These are phyloP conservation scores for Lithobius niger DNA, from an alignment of 1,140 invertebrate species.

Conservation along the genomic window DNA sequence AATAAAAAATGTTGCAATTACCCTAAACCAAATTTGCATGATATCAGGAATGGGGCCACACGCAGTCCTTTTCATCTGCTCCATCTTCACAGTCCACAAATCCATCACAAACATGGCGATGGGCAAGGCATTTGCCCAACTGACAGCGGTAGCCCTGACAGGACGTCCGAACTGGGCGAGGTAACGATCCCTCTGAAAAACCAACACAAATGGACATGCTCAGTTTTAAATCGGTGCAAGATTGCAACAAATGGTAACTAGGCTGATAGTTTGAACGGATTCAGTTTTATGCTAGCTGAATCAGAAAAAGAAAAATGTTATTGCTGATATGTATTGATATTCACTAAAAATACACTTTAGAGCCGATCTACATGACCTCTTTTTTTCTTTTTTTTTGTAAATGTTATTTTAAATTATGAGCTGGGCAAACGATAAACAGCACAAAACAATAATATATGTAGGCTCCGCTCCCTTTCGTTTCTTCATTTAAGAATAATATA, in stretches of 20 bases:
- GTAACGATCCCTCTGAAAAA: neutral
- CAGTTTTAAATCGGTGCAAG: neutral
- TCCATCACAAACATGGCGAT: constrained; percentile 54
- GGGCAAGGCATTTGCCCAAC: constrained; percentile 55
- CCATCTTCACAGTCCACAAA: constrained; percentile 47
- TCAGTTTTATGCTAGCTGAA: constrained; percentile 12
- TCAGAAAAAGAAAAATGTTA: constrained; percentile 3
- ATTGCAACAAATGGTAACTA: neutral
- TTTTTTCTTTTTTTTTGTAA: neutral
- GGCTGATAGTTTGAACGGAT: constrained; percentile 32
- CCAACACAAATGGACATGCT: neutral
- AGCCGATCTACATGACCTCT: constrained; percentile 14
- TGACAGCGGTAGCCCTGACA: constrained; percentile 50
- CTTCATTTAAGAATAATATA: too few species aligned
- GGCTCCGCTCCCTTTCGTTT: too few species aligned
- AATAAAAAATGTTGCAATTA: too few species aligned
- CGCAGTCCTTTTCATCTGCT: constrained; percentile 20
- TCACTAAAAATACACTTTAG: too few species aligned
- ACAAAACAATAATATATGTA: too few species aligned
- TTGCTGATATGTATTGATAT: neutral
- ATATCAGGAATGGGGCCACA: constrained; percentile 1
- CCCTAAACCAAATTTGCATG: too few species aligned
- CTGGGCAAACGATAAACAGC: too few species aligned
- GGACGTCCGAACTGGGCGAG: neutral
- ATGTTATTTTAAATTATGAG: neutral